Evolutionary conservation across 1,140 invertebrate species (phyloP).

Genomic region (Aphelenchoides fujianensis): DNA sequence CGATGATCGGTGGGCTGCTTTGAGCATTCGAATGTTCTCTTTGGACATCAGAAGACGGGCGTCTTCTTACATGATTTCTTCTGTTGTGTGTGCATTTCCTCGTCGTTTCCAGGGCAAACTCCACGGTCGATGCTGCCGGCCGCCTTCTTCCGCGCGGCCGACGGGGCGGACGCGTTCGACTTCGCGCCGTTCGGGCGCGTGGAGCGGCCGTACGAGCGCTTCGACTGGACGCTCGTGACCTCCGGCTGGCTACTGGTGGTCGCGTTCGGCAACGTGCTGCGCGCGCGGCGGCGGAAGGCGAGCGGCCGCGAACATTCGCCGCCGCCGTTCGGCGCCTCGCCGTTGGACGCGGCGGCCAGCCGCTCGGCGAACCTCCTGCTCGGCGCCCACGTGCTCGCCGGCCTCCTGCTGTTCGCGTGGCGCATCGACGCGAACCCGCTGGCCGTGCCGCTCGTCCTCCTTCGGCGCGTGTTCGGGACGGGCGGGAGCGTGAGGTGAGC

Average conservation of each 20-base stretch:
- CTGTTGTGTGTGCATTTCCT: too few relatives aligned
- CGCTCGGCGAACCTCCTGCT: neutral
- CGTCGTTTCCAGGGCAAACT: too few relatives aligned
- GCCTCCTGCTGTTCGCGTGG: slow-evolving; percentile 20
- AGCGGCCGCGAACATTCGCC: neutral
- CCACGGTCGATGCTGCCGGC: too few relatives aligned
- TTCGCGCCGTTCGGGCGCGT: neutral
- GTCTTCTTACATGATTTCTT: too few relatives aligned
- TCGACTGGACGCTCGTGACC: neutral
- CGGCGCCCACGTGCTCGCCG: slow-evolving; percentile 1
- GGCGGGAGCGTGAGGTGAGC: neutral
- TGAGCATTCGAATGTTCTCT: too few relatives aligned
- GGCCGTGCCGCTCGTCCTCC: slow-evolving; percentile 27
- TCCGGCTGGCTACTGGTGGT: neutral
- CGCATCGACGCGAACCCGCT: slow-evolving; percentile 20
- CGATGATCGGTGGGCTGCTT: too few relatives aligned
- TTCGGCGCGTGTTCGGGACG: slow-evolving; percentile 29
- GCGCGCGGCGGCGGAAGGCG: neutral
- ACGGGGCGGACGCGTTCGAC: too few relatives aligned
- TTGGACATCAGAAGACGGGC: too few relatives aligned
- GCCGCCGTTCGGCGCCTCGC: neutral
- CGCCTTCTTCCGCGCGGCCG: too few relatives aligned
- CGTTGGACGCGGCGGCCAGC: neutral
- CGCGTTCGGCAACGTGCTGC: neutral
- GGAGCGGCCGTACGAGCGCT: neutral